phyloP scores from a whole-genome alignment of 2,797 vertebrate species.

The Sebastes iracundus region DNA sequence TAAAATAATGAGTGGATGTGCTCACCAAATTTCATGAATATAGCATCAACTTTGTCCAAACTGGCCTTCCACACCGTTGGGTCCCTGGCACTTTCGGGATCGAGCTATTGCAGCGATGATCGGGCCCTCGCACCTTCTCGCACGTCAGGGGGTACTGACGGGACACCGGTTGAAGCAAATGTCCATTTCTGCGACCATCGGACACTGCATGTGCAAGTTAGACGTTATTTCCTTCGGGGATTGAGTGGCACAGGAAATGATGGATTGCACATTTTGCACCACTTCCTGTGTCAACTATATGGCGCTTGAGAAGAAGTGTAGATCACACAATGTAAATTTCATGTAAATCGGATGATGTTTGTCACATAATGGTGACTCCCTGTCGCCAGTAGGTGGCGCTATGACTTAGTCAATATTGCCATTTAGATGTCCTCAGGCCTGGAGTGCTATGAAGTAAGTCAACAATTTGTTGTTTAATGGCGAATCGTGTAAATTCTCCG shows the following conservation, averaged over 20 bases:
- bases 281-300: too few relatives aligned
- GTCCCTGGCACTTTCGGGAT: too few relatives aligned
- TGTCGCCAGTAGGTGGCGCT: not conserved
- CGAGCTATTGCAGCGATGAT: not conserved
- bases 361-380: not conserved
- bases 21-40: too few relatives aligned
- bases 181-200: not conserved
- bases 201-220: not conserved
- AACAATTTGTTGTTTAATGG: not conserved
- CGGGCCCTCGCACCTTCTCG: not conserved
- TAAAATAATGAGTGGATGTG: too few relatives aligned
- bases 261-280: rapidly evolving
- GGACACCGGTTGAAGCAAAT: rapidly evolving
- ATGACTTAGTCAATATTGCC: rapidly evolving
- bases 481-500: not conserved
- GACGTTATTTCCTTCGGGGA: rapidly evolving
- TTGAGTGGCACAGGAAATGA: too few relatives aligned
- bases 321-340: not conserved
- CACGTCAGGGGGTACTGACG: rapidly evolving
- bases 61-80: too few relatives aligned
- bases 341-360: not conserved
- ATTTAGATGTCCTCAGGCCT: not conserved
- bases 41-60: too few relatives aligned
- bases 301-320: rapidly evolving
- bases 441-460: not conserved